phyloP scores from a whole-genome alignment of 2,797 vertebrate genomes.

The Gallinago stenura region DNA sequence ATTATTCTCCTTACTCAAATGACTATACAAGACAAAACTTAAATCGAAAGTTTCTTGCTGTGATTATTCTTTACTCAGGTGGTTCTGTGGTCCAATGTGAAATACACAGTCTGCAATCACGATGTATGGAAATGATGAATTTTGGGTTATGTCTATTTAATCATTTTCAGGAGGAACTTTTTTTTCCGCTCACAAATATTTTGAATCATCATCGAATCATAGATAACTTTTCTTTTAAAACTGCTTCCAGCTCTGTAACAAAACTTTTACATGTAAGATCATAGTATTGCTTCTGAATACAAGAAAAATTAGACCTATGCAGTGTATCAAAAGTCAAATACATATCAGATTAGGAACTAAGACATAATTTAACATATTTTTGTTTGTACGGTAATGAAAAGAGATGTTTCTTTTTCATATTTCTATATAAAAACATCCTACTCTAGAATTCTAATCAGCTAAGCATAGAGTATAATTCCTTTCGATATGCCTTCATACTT shows the following conservation, averaged over 20 bases:
- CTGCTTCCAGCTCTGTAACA: background rate
- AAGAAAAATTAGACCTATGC: background rate
- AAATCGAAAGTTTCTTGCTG: background rate
- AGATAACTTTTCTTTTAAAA: background rate
- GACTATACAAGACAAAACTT: background rate
- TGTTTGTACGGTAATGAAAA: background rate
- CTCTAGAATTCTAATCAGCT: background rate
- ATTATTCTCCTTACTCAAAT: background rate
- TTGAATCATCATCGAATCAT: background rate
- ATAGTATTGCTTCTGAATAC: background rate
- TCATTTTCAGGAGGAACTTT: background rate
- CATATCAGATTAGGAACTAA: background rate
- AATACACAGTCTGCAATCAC: background rate
- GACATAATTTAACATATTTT: background rate
- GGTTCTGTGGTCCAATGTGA: background rate
- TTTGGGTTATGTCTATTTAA: background rate
- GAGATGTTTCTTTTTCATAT: background rate
- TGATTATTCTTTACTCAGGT: background rate
- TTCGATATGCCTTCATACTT: background rate
- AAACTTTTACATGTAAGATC: background rate
- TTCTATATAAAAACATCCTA: background rate
- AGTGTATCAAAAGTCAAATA: background rate
- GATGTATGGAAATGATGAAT: background rate
- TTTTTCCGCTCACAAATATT: background rate
- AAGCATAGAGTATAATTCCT: background rate